Base-by-base conservation (phyloP, 2,113 vertebrate genomes). In the Ptychochromis oligacanthus region DNA sequence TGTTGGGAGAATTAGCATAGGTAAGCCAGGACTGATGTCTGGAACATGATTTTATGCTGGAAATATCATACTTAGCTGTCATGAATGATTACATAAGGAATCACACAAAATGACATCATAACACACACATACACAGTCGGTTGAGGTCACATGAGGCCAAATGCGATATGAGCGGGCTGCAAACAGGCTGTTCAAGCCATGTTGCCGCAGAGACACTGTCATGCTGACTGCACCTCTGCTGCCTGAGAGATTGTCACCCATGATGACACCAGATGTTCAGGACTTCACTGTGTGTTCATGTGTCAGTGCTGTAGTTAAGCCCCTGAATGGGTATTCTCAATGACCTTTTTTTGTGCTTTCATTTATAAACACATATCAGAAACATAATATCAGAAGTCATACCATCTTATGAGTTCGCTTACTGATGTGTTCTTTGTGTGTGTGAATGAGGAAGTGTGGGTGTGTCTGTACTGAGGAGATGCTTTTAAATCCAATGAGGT, bases 221-320 rank as follows among this genome's bases (percentile, higher is more conserved):
- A 87, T 84, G 83, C 78, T 62, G 82, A 82, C 80, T 88, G 86
- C 14, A 38, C 75, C 82, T 87, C 74, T 55, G 61, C 78, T 59
- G 77, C 77, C 61, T 80, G 55, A n/a, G 77, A 52, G 81, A 79
- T 65, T 64, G 67, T 87, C 80, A 76, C 84, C 90, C 22, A 28
- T 60, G 24, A 87, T 82, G 85, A 90, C 72, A 81, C 76, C 91
- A 93, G 90, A 91, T 91, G 93, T 90, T 91, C 88, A 70, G 40
- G 64, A 14, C 77, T 67, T 75, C 43, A 76, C 17, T 56, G 67
- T 75, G 76, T 55, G 72, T 75, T 76, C 82, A 61, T 81, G 59
- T 67, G 52, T 75, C 38, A 60, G 57, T 79, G 34, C 22, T 78
- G 36, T 14, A 22, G 26, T 75, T n/a, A 54, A 59, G 43, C 64